These are phyloP conservation scores for Drosophila pruinosa DNA, from an alignment of 1,140 invertebrate species.

Conservation along the genomic window DNA sequence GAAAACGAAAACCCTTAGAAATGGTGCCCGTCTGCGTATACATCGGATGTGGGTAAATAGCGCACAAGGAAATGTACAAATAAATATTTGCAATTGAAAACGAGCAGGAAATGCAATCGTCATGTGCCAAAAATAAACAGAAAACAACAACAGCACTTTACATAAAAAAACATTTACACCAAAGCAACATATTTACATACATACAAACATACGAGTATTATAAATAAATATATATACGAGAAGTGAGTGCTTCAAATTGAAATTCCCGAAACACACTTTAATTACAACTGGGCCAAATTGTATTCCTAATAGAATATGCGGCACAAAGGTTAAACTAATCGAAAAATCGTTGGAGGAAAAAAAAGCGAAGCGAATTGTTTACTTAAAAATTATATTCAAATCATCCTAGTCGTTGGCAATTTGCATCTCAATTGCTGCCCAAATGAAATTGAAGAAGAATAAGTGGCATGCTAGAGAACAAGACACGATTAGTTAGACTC, in stretches of 20 bases:
- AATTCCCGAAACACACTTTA: conserved; percentile 19
- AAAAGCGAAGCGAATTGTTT: not conserved
- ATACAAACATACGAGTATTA: conserved; percentile 26
- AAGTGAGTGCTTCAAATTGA: conserved; percentile 17
- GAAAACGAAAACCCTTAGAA: conserved; percentile 40
- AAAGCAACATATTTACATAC: too few species aligned
- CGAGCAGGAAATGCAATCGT: conserved; percentile 69
- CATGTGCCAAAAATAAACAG: conserved; percentile 56
- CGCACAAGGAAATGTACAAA: conserved; percentile 67
- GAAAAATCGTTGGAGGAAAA: conserved; percentile 28
- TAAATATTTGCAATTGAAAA: conserved; percentile 79
- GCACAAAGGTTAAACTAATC: conserved; percentile 46
- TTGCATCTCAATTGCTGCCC: conserved; percentile 72
- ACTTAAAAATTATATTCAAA: conserved; percentile 71
- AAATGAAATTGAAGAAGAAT: conserved; percentile 35
- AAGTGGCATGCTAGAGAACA: not conserved
- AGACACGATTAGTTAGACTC: not conserved
- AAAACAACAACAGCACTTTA: conserved; percentile 46
- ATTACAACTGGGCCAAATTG: conserved; percentile 9
- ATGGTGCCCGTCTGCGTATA: conserved; percentile 31
- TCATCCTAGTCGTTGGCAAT: conserved; percentile 73
- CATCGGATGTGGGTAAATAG: conserved; percentile 71
- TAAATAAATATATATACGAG: not conserved
- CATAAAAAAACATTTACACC: too few species aligned
- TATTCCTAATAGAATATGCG: conserved; percentile 2